These are phyloP conservation scores for Microctonus hyperodae DNA, from an alignment of 2,888 invertebrate genomes.

Conservation along the genomic window DNA sequence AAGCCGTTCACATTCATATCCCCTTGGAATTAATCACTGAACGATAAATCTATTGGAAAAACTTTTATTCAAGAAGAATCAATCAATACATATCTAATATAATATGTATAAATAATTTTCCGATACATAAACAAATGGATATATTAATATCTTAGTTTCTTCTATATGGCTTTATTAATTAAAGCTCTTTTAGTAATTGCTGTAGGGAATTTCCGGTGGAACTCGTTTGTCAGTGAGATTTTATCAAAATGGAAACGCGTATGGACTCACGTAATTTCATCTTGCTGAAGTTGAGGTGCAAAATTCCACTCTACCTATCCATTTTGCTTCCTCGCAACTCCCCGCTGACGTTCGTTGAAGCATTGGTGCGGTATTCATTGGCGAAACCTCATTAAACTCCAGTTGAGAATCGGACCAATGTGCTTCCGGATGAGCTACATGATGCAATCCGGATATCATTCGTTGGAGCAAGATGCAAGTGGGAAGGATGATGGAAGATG, in stretches of 20 bases:
- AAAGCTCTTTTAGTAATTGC: too few species aligned
- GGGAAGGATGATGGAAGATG: not conserved
- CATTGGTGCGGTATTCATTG: conserved; percentile 4
- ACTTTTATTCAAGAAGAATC: not conserved
- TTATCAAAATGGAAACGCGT: not conserved
- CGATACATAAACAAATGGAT: not conserved
- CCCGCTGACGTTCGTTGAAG: not conserved
- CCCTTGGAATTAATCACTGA: not conserved
- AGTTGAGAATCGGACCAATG: conserved; percentile 32
- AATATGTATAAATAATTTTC: not conserved
- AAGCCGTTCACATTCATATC: not conserved
- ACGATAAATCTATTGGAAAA: not conserved
- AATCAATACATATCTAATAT: not conserved
- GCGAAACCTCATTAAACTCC: conserved; percentile 36
- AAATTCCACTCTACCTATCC: not conserved
- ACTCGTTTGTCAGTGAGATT: not conserved
- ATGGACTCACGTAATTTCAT: not conserved
- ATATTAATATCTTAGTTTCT: not conserved
- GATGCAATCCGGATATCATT: conserved; percentile 30
- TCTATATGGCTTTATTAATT: not conserved
- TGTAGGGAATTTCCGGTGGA: not conserved
- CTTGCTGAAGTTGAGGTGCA: not conserved
- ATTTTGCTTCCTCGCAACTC: not conserved
- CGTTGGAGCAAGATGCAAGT: conserved; percentile 13
- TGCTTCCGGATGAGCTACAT: conserved; percentile 29